Conservation (phyloP, 2,888 invertebrate genomes). For the Phragmatobia fuliginosa region DNA sequence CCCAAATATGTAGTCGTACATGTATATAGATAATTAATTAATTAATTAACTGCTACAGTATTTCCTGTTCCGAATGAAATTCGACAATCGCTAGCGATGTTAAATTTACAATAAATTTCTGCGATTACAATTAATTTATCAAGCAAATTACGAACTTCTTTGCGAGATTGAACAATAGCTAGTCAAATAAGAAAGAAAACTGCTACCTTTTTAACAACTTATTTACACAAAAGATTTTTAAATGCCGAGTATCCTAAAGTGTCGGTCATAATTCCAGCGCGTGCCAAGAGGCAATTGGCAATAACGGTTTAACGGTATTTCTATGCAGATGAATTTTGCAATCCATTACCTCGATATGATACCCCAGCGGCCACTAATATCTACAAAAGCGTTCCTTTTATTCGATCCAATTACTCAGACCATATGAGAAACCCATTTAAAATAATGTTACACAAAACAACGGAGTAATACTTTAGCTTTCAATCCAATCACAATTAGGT, state of each 20-base stretch:
- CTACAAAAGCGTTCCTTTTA: conserved; percentile 13
- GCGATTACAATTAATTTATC: not conserved
- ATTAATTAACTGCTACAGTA: not conserved
- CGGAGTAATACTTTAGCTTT: conserved; percentile 43
- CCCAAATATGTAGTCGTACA: not conserved
- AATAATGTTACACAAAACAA: conserved; percentile 34
- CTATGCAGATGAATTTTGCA: conserved; percentile 21
- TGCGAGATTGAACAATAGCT: not conserved
- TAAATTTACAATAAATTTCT: not conserved
- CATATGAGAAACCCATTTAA: conserved; percentile 8
- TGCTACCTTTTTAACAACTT: not conserved
- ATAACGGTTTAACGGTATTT: conserved; percentile 21
- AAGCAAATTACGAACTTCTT: not conserved
- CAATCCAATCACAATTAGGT: conserved; percentile 52
- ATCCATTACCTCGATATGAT: conserved; percentile 15
- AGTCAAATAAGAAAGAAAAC: not conserved
- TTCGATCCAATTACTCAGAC: conserved; percentile 17
- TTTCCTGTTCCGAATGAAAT: not conserved
- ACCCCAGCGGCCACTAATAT: conserved; percentile 15
- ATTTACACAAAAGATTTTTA: not conserved
- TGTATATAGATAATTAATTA: not conserved
- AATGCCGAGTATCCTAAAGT: conserved; percentile 6
- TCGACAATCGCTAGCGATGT: not conserved
- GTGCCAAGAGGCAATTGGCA: conserved; percentile 13
- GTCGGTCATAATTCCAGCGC: conserved; percentile 9